Base-by-base conservation (phyloP, 2,888 invertebrate species). In the Andrena camellia region DNA sequence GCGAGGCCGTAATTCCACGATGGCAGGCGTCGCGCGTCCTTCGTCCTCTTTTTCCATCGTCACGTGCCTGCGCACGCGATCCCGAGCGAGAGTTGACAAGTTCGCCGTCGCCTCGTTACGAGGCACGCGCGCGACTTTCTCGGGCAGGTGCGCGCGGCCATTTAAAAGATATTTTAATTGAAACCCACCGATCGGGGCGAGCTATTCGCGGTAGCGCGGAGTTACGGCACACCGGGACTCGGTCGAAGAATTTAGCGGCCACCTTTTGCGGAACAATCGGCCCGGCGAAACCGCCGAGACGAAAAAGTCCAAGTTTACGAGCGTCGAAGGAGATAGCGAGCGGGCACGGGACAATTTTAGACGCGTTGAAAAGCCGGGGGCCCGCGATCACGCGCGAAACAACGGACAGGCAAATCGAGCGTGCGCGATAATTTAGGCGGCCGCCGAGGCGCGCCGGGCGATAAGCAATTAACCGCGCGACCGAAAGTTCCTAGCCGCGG, bases 391-490 rank as follows among this genome's bases (percentile, higher is more conserved):
- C n/a, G 72, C 33, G 10, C 33, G 26, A 42, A 63, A 66, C 33
- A 20, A 20, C 72, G 70, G 10, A 6, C 10, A 10, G 20, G 52
- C 23, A 31, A 62, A 67, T 52, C 60, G 62, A 69, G 54, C 62
- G 63, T 13, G 50, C 20, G 42, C 79, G 68, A 64, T 74, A 78
- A 74, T 73, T 73, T 54, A 54, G 23, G n/a, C 79, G 67, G 54
- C 42, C 10, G 59, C 6, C 8, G n/a, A 8, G 67, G 31, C 67
- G 35, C 59, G 75, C 31, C n/a, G 35, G 54, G 54, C 70, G 81
- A 81, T 76, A 76, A 82, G 67, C 71, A 81, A 81, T 82, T 82
- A 82, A 70, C 67, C 63, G 73, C 59, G 60, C 57, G 67, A 42
- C 33, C 67, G 50, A 73, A 59, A 31, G 63, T 73, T 57, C 62